These are phyloP conservation scores for Drosophila orena DNA, from an alignment of 1,140 invertebrate genomes.

Conservation along the genomic window DNA sequence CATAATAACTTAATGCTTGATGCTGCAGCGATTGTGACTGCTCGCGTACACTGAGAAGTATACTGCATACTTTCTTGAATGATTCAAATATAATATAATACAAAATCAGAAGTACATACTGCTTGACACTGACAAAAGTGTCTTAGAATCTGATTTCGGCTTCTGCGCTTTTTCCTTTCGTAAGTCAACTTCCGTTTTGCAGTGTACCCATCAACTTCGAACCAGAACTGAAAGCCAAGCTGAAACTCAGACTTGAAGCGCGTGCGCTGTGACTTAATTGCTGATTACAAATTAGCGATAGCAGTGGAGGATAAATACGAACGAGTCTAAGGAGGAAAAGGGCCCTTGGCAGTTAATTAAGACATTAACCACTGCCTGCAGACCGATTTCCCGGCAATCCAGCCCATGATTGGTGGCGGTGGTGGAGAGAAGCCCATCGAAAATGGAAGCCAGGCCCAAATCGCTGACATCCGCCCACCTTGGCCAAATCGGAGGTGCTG, in stretches of 20 bases:
- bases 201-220: slow-evolving; percentile 9
- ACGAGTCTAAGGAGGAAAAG: slow-evolving; percentile 13
- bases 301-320: slow-evolving; percentile 34
- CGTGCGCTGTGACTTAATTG: slow-evolving; percentile 77
- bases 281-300: slow-evolving; percentile 84
- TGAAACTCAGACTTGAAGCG: slow-evolving; percentile 40
- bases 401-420: slow-evolving; percentile 7
- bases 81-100: background rate
- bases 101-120: background rate
- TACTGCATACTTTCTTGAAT: background rate
- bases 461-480: slow-evolving; percentile 72
- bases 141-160: too few species aligned
- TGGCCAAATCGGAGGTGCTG: slow-evolving; percentile 20
- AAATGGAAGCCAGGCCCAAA: slow-evolving; percentile 55
- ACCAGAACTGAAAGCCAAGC: slow-evolving; percentile 26
- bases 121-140: too few species aligned
- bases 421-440: slow-evolving; percentile 9
- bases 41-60: slow-evolving; percentile 5
- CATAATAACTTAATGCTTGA: slow-evolving; percentile 76
- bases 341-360: slow-evolving; percentile 76
- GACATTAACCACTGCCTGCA: slow-evolving; percentile 73
- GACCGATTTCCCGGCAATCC: slow-evolving; percentile 39
- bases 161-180: too few species aligned
- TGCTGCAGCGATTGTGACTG: slow-evolving; percentile 24
- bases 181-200: background rate